phyloP scores from a whole-genome alignment of 2,797 vertebrate species.

The Zonotrichia albicollis region DNA sequence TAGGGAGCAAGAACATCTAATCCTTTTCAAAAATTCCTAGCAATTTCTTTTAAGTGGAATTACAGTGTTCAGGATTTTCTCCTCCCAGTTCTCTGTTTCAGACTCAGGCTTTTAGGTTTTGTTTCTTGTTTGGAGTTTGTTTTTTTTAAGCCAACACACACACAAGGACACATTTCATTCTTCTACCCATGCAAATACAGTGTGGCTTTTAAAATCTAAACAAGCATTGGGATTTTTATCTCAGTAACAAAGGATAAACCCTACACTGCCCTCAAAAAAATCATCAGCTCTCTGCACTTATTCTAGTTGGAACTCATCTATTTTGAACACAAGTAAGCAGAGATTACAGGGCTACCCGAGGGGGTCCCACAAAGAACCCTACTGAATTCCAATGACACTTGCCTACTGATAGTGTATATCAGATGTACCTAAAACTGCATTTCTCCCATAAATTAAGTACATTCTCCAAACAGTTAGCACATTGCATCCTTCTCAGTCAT shows the following conservation, averaged over 20 bases:
- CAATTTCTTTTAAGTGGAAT: neutral
- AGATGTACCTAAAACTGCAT: neutral
- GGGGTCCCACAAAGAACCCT: neutral
- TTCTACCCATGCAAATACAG: neutral
- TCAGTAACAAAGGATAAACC: neutral
- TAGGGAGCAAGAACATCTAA: neutral
- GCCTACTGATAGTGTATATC: neutral
- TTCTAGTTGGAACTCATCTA: neutral
- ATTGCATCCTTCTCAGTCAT: neutral
- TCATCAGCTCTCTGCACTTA: neutral
- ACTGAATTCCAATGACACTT: neutral
- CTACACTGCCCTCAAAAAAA: neutral
- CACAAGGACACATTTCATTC: neutral
- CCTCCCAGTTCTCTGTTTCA: neutral
- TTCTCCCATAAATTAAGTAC: neutral
- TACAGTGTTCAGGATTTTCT: neutral
- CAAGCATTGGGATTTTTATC: neutral
- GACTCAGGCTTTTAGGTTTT: neutral
- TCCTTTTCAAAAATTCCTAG: neutral
- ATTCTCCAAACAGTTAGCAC: neutral
- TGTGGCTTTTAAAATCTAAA: neutral
- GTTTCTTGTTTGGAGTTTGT: neutral
- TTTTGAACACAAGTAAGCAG: neutral
- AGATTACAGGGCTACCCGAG: neutral
- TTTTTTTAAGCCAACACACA: neutral